These are phyloP conservation scores for Chloroceryle amazona DNA, from an alignment of 2,797 vertebrate species.

Conservation along the genomic window DNA sequence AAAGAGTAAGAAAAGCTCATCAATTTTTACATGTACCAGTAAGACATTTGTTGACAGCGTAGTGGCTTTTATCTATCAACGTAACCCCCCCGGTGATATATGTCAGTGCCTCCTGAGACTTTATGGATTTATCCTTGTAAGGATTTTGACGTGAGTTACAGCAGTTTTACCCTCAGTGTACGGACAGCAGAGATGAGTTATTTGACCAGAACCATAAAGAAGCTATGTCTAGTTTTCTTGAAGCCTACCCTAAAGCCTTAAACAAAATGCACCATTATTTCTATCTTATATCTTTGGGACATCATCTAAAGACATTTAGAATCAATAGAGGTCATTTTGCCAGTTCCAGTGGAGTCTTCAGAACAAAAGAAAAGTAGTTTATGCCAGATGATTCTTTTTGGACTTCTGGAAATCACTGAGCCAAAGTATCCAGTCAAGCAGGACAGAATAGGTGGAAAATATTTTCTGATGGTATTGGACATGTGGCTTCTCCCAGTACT, in stretches of 20 bases:
- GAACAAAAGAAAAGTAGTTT: not conserved
- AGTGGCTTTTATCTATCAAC: constrained; percentile 60
- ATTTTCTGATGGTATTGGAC: not conserved
- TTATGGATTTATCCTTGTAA: constrained; percentile 63
- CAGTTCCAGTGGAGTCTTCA: not conserved
- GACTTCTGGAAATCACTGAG: not conserved
- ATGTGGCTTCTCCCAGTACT: not conserved
- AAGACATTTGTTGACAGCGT: constrained; percentile 44
- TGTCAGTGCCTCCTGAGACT: constrained; percentile 43
- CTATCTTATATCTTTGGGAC: not conserved
- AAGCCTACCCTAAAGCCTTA: not conserved
- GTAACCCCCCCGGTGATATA: not conserved
- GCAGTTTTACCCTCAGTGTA: constrained; percentile 5
- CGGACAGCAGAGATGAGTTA: not conserved
- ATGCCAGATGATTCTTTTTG: not conserved
- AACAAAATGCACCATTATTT: constrained; percentile 4
- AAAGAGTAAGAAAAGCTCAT: constrained; percentile 45
- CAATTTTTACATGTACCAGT: constrained; percentile 10
- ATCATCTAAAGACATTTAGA: not conserved
- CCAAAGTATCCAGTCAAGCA: not conserved
- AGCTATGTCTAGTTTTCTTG: not conserved
- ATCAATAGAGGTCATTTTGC: not conserved
- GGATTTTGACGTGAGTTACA: constrained; percentile 57
- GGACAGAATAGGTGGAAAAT: not conserved
- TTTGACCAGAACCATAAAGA: not conserved